phyloP scores from a whole-genome alignment of 1,140 invertebrate genomes.

The Ceratina australensis region DNA sequence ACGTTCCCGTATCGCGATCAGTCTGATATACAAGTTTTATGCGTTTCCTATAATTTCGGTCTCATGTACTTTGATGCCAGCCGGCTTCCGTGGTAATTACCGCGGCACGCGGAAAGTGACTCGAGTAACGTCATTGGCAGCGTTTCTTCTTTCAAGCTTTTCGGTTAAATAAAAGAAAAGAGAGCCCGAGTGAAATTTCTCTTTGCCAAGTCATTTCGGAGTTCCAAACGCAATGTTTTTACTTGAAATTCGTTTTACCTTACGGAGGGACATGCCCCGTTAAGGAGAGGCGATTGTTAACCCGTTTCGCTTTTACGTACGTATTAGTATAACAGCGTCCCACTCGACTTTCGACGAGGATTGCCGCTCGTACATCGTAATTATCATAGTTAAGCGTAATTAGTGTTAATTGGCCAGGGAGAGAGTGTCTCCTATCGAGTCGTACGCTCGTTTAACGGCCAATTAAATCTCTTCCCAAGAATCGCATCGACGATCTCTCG shows the following conservation, averaged over 20 bases:
- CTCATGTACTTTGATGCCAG: background rate
- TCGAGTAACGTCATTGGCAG: background rate
- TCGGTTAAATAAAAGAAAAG: background rate
- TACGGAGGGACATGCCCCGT: background rate
- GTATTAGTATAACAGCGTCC: background rate
- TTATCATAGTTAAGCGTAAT: slow-evolving; percentile 56
- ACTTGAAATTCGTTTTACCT: background rate
- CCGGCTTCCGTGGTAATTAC: background rate
- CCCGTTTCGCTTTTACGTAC: too few relatives aligned
- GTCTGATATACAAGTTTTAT: background rate
- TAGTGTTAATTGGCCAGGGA: slow-evolving; percentile 55
- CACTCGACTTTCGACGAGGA: slow-evolving; percentile 31
- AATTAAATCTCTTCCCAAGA: slow-evolving; percentile 57
- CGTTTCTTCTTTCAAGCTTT: background rate
- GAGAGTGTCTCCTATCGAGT: slow-evolving; percentile 24
- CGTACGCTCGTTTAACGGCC: slow-evolving; percentile 57
- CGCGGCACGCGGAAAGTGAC: background rate
- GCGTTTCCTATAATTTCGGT: background rate
- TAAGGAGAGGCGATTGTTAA: background rate
- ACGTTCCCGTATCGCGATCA: background rate
- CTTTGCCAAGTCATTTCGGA: background rate
- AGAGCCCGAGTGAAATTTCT: background rate
- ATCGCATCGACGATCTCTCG: slow-evolving; percentile 33
- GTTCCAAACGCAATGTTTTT: background rate
- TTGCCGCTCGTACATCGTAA: slow-evolving; percentile 48